Evolutionary conservation across 2,888 invertebrate species (phyloP).

Genomic region (Steinernema scapterisci): DNA sequence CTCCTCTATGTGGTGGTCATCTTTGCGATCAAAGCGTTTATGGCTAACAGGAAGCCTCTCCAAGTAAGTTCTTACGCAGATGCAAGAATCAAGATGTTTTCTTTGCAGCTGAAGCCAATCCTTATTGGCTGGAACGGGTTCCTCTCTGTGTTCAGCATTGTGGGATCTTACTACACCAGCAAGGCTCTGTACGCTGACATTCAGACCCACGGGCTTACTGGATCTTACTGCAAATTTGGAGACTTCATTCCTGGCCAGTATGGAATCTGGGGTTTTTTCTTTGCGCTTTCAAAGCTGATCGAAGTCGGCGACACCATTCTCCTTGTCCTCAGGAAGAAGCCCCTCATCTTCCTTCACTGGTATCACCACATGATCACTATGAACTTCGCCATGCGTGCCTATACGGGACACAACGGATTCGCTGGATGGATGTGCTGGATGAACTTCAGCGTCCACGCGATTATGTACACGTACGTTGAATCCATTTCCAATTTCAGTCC

Average conservation of each 20-base stretch:
- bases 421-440: slow-evolving; percentile 65
- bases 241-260: slow-evolving; percentile 42
- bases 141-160: slow-evolving; percentile 55
- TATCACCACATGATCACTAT: slow-evolving; percentile 64
- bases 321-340: slow-evolving; percentile 54
- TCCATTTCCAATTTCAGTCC: not conserved
- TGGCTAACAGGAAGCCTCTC: slow-evolving; percentile 51
- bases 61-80: slow-evolving; percentile 41
- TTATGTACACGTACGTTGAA: slow-evolving; percentile 55
- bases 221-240: slow-evolving; percentile 32
- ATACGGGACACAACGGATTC: slow-evolving; percentile 52
- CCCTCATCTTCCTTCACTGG: slow-evolving; percentile 60
- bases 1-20: slow-evolving; percentile 60
- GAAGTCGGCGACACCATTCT: slow-evolving; percentile 58
- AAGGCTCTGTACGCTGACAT: not conserved
- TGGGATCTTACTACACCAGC: slow-evolving; percentile 46
- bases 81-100: not conserved
- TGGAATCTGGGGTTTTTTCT: slow-evolving; percentile 52
- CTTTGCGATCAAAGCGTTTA: slow-evolving; percentile 56
- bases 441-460: slow-evolving; percentile 60
- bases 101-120: slow-evolving; percentile 50
- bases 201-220: slow-evolving; percentile 24
- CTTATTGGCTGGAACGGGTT: slow-evolving; percentile 61
- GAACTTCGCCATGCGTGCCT: slow-evolving; percentile 61
- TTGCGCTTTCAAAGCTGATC: slow-evolving; percentile 52